Evolutionary conservation across 2,888 invertebrate species (phyloP), one percentile per base, ranked within the genome.

Genomic region (Xylota sylvarum): DNA sequence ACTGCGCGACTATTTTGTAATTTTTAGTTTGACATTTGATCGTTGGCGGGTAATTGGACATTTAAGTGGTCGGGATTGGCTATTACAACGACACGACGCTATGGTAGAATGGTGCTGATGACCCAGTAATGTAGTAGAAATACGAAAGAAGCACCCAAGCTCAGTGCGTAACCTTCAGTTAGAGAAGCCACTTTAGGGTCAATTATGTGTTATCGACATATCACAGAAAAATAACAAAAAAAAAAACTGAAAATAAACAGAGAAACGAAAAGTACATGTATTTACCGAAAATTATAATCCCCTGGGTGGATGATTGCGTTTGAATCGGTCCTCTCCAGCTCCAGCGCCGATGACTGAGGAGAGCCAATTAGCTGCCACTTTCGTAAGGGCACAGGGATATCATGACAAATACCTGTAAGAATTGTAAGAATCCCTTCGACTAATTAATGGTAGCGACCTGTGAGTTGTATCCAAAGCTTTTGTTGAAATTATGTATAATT

Each of bases 201-300:
- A 60, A 83, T 73, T 83, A 69, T 43, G 67, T 77, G 60, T 70
- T 69, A 83, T 83, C 77, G 58, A 83, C 65, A 52, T 32, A 76
- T 58, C 67, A 19, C 32, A 43, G 37, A 19, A 14, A 30, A 50
- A 12, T 6, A 48, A 55, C 9, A 58, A 30, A n/a, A n/a, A n/a
- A n/a, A n/a, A n/a, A n/a, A n/a, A n/a, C n/a, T n/a, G n/a, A n/a
- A 52, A 17, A 67, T 5, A 40, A 40, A 40, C 12, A 40, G 14
- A 14, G 7, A 17, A 56, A 50, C 14, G 7, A 17, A 19, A 43
- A 17, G 12, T 5, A 10, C 17, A 50, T 14, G 27, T 60, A 52
- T 58, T 73, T 64, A 43, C 48, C 32, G 23, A 55, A 52, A 55
- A 46, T 55, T 70, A 35, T 32, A 76, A 64, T 82, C 64, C 62